Conservation (phyloP, 1,140 invertebrate genomes). For the Doryteuthis pealeii region DNA sequence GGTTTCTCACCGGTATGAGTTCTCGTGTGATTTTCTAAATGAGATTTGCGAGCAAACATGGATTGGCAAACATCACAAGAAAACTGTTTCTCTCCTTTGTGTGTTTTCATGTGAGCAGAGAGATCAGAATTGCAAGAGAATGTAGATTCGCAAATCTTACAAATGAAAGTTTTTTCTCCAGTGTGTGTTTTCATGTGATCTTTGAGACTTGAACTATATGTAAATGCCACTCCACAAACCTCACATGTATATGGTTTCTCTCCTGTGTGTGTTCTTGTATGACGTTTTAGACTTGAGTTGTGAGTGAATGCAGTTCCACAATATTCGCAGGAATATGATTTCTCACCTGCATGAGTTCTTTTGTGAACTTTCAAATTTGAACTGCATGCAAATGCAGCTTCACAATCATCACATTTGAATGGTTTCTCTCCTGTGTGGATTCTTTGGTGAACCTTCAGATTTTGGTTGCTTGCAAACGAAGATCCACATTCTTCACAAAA, state of each 20-base stretch:
- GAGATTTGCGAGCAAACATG: too few species aligned
- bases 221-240: conserved; percentile 27
- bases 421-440: conserved; percentile 77
- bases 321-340: conserved; percentile 53
- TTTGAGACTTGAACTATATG: conserved; percentile 37
- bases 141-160: conserved; percentile 72
- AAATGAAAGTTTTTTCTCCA: conserved; percentile 54
- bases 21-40: too few species aligned
- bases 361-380: conserved; percentile 37
- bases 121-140: conserved; percentile 27
- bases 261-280: conserved; percentile 18
- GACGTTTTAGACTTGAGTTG: conserved; percentile 36
- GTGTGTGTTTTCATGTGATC: conserved; percentile 56
- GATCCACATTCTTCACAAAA: conserved; percentile 31
- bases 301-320: conserved; percentile 48
- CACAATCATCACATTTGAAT: conserved; percentile 67
- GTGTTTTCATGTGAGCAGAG: too few species aligned
- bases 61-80: too few species aligned
- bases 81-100: too few species aligned
- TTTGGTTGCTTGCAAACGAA: conserved; percentile 10
- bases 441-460: conserved; percentile 33
- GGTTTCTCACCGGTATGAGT: too few species aligned
- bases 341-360: conserved; percentile 52
- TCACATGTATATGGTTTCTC: conserved; percentile 16
- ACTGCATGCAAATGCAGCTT: conserved; percentile 21